phyloP scores from a whole-genome alignment of 2,888 invertebrate genomes.

The Catocala fraxini region DNA sequence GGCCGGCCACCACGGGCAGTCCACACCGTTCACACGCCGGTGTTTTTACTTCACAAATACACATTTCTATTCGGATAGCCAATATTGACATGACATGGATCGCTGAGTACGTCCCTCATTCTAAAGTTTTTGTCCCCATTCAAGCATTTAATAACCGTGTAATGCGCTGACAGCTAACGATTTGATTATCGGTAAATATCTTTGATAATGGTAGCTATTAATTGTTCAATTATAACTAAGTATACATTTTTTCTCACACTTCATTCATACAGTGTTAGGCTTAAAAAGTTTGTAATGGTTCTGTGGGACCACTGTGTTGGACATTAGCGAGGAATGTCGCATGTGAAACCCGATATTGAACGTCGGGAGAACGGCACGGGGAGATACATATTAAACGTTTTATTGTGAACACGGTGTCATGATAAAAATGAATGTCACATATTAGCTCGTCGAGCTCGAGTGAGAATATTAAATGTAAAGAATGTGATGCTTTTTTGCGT shows the following conservation, averaged over 20 bases:
- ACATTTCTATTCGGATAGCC: conserved; percentile 66
- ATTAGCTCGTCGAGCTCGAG: conserved; percentile 53
- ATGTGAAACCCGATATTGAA: conserved; percentile 68
- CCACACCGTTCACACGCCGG: conserved; percentile 69
- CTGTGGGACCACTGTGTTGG: conserved; percentile 64
- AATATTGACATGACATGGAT: conserved; percentile 67
- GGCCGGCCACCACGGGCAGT: conserved; percentile 49
- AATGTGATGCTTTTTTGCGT: conserved; percentile 59
- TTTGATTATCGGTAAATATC: conserved; percentile 14
- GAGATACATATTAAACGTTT: conserved; percentile 58
- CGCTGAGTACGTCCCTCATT: conserved; percentile 48
- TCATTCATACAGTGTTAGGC: not conserved
- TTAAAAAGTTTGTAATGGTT: conserved; percentile 30
- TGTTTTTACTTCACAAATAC: conserved; percentile 64
- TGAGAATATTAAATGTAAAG: conserved; percentile 54
- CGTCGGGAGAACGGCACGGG: conserved; percentile 56
- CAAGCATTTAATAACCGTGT: conserved; percentile 42
- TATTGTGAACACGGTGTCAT: conserved; percentile 53
- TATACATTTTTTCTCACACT: not conserved
- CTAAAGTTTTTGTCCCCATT: conserved; percentile 45
- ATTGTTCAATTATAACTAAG: not conserved
- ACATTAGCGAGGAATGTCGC: conserved; percentile 66
- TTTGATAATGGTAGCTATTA: not conserved
- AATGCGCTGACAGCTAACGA: conserved; percentile 28
- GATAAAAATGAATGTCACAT: conserved; percentile 60